A percentile compares a stretch with the other conserved stretches of the same genome.
These are phyloP conservation scores for Sebastes itinus DNA, from an alignment of 2,797 vertebrate genomes.

Conservation along the genomic window DNA sequence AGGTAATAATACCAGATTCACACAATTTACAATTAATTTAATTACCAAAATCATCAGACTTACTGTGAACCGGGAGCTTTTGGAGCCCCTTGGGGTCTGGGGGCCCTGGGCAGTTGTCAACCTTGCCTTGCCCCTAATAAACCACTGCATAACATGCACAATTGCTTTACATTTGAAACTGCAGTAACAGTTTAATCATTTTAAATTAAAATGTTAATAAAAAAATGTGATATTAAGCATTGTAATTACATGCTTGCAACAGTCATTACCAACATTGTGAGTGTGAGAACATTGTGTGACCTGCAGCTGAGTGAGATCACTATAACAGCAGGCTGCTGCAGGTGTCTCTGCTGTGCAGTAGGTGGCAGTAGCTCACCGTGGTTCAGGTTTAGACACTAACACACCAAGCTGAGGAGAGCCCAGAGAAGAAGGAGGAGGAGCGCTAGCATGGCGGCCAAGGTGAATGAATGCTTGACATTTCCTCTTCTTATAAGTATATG, in stretches of 20 bases:
- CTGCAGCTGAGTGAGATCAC: neutral
- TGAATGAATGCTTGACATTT: conserved; percentile 79
- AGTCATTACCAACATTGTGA: accelerated
- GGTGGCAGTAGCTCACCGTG: conserved; percentile 42
- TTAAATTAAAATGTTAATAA: neutral
- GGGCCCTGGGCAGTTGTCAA: neutral
- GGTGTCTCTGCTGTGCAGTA: neutral
- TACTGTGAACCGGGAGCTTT: neutral
- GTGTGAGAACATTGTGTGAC: neutral
- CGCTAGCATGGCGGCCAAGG: conserved; percentile 85
- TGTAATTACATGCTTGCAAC: neutral
- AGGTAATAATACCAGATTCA: neutral
- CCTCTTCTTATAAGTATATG: conserved; percentile 24
- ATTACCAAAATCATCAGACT: neutral
- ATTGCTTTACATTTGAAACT: neutral
- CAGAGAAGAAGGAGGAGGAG: conserved; percentile 46
- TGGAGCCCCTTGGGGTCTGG: neutral
- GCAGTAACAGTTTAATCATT: neutral
- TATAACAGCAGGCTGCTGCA: neutral
- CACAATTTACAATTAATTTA: neutral
- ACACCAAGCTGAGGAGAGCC: too few relatives aligned
- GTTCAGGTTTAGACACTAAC: neutral
- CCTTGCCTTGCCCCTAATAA: neutral
- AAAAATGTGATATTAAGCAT: neutral
- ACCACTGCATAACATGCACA: neutral